These are phyloP conservation scores for Entosphenus tridentatus DNA, from an alignment of 2,113 vertebrate species.

Conservation along the genomic window DNA sequence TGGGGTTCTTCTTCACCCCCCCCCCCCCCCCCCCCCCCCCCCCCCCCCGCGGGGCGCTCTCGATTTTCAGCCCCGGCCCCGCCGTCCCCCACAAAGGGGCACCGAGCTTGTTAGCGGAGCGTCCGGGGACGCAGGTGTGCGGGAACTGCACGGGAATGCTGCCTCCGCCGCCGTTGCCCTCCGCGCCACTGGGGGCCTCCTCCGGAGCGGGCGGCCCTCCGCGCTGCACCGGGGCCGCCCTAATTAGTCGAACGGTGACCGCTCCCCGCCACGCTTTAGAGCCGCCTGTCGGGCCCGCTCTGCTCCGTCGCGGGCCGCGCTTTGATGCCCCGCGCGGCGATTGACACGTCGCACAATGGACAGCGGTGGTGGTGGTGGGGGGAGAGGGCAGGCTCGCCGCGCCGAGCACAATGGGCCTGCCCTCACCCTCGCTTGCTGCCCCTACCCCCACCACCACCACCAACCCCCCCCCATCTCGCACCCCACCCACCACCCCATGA, in stretches of 20 bases:
- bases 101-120: too few relatives aligned
- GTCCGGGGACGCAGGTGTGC: too few relatives aligned
- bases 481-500: not conserved
- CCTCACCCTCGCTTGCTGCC: not conserved
- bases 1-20: too few relatives aligned
- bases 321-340: not conserved
- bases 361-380: constrained; percentile 10
- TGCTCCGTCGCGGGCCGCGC: not conserved
- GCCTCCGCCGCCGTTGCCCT: too few relatives aligned
- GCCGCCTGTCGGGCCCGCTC: not conserved
- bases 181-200: too few relatives aligned
- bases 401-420: not conserved
- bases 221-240: constrained; percentile 1
- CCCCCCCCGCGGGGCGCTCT: too few relatives aligned
- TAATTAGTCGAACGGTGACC: constrained; percentile 2
- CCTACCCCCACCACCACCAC: not conserved
- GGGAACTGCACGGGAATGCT: too few relatives aligned
- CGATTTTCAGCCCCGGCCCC: too few relatives aligned
- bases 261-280: constrained; percentile 3
- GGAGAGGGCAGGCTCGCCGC: too few relatives aligned
- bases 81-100: too few relatives aligned
- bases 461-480: not conserved
- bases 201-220: too few relatives aligned
- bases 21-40: too few relatives aligned
- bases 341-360: constrained; percentile 2